Evolutionary conservation across 2,797 vertebrate species (phyloP).

Genomic region (Melopsittacus undulatus): DNA sequence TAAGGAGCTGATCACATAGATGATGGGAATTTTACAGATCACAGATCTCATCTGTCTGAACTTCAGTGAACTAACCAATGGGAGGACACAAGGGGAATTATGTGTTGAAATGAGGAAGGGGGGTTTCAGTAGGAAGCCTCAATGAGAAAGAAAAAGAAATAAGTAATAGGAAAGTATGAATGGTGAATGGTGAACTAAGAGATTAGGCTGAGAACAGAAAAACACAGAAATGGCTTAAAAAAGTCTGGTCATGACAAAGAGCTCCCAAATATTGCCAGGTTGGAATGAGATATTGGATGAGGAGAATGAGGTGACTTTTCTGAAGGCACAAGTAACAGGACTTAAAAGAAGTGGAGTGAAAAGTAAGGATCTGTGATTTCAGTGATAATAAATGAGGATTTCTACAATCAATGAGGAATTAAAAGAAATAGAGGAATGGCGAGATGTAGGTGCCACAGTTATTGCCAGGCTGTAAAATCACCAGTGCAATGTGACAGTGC

Average conservation of each 20-base stretch:
- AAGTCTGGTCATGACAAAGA: background rate
- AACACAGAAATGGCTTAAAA: background rate
- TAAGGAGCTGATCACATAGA: background rate
- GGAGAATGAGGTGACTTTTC: background rate
- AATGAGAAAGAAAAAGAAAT: background rate
- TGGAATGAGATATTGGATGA: background rate
- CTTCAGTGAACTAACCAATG: background rate
- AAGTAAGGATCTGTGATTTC: background rate
- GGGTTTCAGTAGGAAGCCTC: background rate
- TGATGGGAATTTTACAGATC: background rate
- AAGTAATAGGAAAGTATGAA: background rate
- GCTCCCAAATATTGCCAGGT: background rate
- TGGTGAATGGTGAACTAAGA: background rate
- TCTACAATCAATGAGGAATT: background rate
- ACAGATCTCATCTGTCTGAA: background rate
- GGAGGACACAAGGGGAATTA: background rate
- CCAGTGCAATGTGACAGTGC: background rate
- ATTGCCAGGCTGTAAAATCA: background rate
- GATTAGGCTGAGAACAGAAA: background rate
- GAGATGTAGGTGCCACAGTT: background rate
- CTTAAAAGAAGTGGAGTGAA: background rate
- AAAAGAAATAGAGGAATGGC: background rate
- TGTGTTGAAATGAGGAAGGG: background rate
- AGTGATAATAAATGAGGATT: background rate
- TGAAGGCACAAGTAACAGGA: background rate